Base-by-base conservation (phyloP, 2,888 invertebrate genomes). In the Chrysopilus asiliformis region DNA sequence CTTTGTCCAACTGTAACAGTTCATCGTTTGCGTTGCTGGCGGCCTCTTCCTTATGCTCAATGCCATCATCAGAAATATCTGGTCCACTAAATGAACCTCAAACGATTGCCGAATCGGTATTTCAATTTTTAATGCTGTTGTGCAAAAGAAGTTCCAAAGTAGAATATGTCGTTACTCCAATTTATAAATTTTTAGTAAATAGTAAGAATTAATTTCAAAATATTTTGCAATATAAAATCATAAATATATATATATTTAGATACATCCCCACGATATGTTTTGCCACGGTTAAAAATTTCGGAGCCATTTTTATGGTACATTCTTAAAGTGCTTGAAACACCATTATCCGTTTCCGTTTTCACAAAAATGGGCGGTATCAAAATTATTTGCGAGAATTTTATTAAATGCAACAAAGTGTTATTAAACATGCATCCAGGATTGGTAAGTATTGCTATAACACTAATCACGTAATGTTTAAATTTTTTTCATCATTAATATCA, bases 251-350 rank as follows among this genome's bases (percentile, higher is more conserved):
- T 26, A 3, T 22, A 18, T 32, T 12, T 20, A 60, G 60, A 55
- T 32, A 58, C 60, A n/a, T 51, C 55, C 16, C 55, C 58, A 26
- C 55, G 59, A 3, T 57, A 57, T 28, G 51, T 56, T 20, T 45
- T 63, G 38, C 63, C 63, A 5, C 55, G 59, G 16, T 47, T 63
- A 19, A 73, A 76, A 44, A 63, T 91, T 7, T 90, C 90, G 1
- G 87, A 89, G 58, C 87, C 87, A 3, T 70, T 91, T 56, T 72
- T 90, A 34, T 83, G 84, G 71, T 79, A 89, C 50, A 76, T 87
- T 24, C 67, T 85, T 9, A 76, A 80, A 50, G 76, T 87, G 6
- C 64, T 91, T 31, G 83, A 86, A 53, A 78, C 76, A 27, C 77
- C 81, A 32, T 75, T 77, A 25, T 75, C 84, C 2, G 67, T 90